A percentile compares a stretch with the other conserved stretches of the same genome.
Evolutionary conservation across 2,113 vertebrate species (phyloP).

Genomic region (Raja brachyura): DNA sequence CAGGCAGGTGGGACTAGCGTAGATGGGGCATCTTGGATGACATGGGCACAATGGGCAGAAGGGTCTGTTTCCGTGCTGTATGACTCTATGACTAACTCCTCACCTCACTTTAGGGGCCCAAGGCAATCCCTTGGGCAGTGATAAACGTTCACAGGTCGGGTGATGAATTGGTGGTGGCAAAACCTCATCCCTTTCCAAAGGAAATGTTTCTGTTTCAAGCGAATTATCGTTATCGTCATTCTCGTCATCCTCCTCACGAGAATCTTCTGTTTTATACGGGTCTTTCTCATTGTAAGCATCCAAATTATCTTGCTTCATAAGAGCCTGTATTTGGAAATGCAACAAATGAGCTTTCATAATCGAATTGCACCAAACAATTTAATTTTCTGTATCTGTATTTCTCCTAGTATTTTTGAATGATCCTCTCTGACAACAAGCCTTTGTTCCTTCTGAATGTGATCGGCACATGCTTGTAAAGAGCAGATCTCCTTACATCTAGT

Average conservation of each 20-base stretch:
- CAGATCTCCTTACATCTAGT: no score
- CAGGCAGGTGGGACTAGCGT: no score
- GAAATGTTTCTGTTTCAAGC: constrained; percentile 82
- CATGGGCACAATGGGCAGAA: no score
- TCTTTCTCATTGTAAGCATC: constrained; percentile 97
- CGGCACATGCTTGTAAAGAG: no score
- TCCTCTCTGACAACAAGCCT: no score
- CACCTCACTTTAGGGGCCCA: constrained; percentile 99
- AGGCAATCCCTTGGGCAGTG: constrained; percentile 87
- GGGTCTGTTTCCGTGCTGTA: no score
- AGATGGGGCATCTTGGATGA: no score
- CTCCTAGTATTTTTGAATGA: no score
- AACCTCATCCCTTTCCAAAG: constrained; percentile 86
- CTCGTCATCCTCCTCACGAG: constrained; percentile 90
- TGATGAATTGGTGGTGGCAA: constrained; percentile 84
- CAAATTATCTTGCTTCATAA: constrained; percentile 95
- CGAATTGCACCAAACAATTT: no score
- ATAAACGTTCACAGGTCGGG: constrained; percentile 76
- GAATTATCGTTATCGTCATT: constrained; percentile 86
- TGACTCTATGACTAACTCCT: constrained; percentile 36
- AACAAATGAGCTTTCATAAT: neutral
- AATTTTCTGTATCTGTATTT: no score
- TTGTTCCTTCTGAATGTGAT: no score
- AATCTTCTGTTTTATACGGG: constrained; percentile 86
- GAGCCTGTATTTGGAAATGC: constrained; percentile 55